Evolutionary conservation across 2,888 invertebrate genomes (phyloP).

Genomic region (Dione juno): DNA sequence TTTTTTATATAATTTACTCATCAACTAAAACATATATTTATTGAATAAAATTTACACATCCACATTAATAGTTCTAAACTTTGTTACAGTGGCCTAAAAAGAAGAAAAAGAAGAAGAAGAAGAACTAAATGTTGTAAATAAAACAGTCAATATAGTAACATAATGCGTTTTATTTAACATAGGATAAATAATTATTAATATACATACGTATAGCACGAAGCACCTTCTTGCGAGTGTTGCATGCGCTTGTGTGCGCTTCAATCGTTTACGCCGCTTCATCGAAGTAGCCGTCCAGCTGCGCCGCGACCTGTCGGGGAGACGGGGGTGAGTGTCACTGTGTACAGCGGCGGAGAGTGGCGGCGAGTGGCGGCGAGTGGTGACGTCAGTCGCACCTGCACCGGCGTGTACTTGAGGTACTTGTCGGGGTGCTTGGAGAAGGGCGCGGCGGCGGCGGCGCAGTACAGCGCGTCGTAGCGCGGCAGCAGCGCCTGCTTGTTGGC

Average conservation of each 20-base stretch:
- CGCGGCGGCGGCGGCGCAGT: slow-evolving; percentile 87
- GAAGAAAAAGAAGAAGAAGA: slow-evolving; percentile 52
- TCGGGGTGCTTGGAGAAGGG: slow-evolving; percentile 96
- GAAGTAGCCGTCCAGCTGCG: slow-evolving; percentile 94
- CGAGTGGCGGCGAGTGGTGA: too few relatives aligned
- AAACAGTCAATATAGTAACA: slow-evolving; percentile 10
- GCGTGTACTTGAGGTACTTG: slow-evolving; percentile 96
- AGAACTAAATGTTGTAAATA: slow-evolving; percentile 43
- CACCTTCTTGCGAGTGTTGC: too few relatives aligned
- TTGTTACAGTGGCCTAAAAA: slow-evolving; percentile 76
- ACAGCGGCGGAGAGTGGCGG: too few relatives aligned
- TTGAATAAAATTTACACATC: neutral
- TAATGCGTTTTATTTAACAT: slow-evolving; percentile 35
- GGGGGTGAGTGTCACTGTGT: too few relatives aligned
- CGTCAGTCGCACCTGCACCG: slow-evolving; percentile 83
- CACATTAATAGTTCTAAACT: slow-evolving; percentile 30
- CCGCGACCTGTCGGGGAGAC: slow-evolving; percentile 87
- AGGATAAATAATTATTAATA: slow-evolving; percentile 6
- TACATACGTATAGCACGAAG: slow-evolving; percentile 20
- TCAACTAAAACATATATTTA: neutral
- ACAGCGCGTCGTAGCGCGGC: slow-evolving; percentile 92
- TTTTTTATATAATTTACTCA: neutral
- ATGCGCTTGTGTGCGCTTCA: neutral
- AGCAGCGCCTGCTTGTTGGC: slow-evolving; percentile 95
- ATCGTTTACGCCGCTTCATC: slow-evolving; percentile 89